Evolutionary conservation across 2,888 invertebrate genomes (phyloP).

Genomic region (Drosophila eohydei): DNA sequence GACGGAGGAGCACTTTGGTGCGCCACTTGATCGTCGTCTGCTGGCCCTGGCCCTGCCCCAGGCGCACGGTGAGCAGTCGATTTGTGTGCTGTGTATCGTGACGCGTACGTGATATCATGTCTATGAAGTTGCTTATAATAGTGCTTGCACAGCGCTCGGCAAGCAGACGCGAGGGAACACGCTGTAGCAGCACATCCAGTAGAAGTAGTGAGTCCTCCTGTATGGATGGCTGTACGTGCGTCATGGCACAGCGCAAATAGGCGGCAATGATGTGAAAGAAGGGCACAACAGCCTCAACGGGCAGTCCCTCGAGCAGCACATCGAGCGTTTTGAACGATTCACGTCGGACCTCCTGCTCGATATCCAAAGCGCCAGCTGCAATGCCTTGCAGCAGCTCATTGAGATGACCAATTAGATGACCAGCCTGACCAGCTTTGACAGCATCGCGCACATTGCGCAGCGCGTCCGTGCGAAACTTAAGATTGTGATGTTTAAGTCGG

Average conservation of each 20-base stretch:
- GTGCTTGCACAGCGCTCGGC: constrained; percentile 88
- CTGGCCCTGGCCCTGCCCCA: constrained; percentile 87
- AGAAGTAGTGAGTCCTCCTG: constrained; percentile 93
- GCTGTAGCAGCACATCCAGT: constrained; percentile 90
- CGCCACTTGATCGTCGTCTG: constrained; percentile 92
- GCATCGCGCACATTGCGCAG: constrained; percentile 80
- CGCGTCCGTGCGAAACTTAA: constrained; percentile 83
- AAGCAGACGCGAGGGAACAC: constrained; percentile 88
- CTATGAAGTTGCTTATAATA: constrained; percentile 92
- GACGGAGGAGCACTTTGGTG: constrained; percentile 89
- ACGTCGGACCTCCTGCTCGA: constrained; percentile 87
- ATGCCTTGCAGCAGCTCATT: constrained; percentile 89
- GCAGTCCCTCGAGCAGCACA: constrained; percentile 72
- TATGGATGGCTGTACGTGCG: constrained; percentile 92
- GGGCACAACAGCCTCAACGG: constrained; percentile 85
- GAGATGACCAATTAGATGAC: constrained; percentile 86
- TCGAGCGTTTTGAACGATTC: constrained; percentile 86
- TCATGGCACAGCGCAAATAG: constrained; percentile 95
- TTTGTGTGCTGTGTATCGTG: constrained; percentile 88
- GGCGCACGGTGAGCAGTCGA: constrained; percentile 89
- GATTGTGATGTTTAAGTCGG: constrained; percentile 86
- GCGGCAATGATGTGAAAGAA: constrained; percentile 92
- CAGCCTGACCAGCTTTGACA: constrained; percentile 85
- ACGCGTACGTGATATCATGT: constrained; percentile 92
- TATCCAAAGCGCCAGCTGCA: constrained; percentile 89